Evolutionary conservation across 92 coral and sea anemone species (phyloP), one percentile per base, ranked within the genome.

Genomic region (Desmophyllum pertusum): DNA sequence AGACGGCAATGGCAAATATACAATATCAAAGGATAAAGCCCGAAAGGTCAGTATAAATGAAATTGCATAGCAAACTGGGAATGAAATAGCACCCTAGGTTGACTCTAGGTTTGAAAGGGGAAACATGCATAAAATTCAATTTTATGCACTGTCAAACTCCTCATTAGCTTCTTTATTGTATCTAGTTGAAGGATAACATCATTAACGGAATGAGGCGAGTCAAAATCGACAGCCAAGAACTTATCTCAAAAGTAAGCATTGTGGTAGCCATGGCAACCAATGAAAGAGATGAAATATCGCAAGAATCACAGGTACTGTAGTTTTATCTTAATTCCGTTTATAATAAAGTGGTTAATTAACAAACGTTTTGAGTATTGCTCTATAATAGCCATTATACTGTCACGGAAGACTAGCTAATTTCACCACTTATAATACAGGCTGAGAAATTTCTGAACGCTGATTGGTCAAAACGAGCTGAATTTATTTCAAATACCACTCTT

Each of bases 211-310:
- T 91, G 39, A 85, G 86, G 6, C 23, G 64, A 10, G 89, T 88
- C 9, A 83, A 83, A 78, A 90, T 88, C n/a, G 55, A 75, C 36
- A 88, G 89, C 59, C 64, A 85, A 30, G 89, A 91, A 62, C 86
- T 88, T 30, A 77, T 93, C 6, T 78, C 98, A 27, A 92, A 93
- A 81, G 88, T 93, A 7, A 88, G 91, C 64, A 86, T 83, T 18
- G 90, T 89, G 40, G 88, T 93, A 40, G 95, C 95, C 18, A 73
- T 93, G 91, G 95, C 92, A 81, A 91, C 98, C 25, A 83, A 87
- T 2, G 83, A 93, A 43, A 84, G 83, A 45, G 92, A 87, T 27
- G 98, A 93, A 76, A 88, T 93, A 30, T 91, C 97, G 17, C 88
- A 83, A 70, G 83, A 79, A 50, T 86, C 94, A 19, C 97, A 88